A percentile compares a stretch with the other conserved stretches of the same genome.
Evolutionary conservation across 2,113 vertebrate species (phyloP).

Genomic region (Bagarius yarrelli): DNA sequence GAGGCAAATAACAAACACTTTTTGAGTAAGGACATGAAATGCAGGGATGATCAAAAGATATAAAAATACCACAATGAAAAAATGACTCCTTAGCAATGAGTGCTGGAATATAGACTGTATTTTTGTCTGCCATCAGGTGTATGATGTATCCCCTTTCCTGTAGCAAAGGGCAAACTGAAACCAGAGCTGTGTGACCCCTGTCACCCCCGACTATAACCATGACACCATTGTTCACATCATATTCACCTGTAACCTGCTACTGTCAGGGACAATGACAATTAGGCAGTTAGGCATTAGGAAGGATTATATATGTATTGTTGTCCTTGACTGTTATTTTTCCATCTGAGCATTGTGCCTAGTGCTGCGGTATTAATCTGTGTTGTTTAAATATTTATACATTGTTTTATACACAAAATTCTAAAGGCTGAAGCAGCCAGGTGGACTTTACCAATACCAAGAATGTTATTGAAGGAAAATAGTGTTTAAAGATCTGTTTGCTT

Average conservation of each 20-base stretch:
- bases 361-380: slow-evolving; percentile 31
- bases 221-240: slow-evolving; percentile 54
- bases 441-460: slow-evolving; percentile 28
- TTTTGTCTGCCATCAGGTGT: slow-evolving; percentile 47
- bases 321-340: slow-evolving; percentile 33
- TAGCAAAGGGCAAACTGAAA: slow-evolving; percentile 51
- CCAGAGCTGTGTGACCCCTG: slow-evolving; percentile 43
- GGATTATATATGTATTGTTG: slow-evolving; percentile 46
- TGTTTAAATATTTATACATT: slow-evolving; percentile 51
- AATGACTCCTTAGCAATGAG: slow-evolving; percentile 8
- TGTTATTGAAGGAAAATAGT: slow-evolving; percentile 32
- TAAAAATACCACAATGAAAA: slow-evolving; percentile 20
- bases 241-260: slow-evolving; percentile 48
- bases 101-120: slow-evolving; percentile 28
- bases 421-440: slow-evolving; percentile 25
- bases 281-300: slow-evolving; percentile 39
- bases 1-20: neutral
- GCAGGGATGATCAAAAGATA: neutral
- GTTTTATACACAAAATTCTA: slow-evolving; percentile 40
- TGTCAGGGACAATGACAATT: slow-evolving; percentile 46
- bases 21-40: neutral
- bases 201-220: slow-evolving; percentile 43
- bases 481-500: slow-evolving; percentile 14
- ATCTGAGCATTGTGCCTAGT: slow-evolving; percentile 36
- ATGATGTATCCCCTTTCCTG: slow-evolving; percentile 54